phyloP scores from a whole-genome alignment of 2,113 vertebrate genomes.

The Oophaga pumilio region DNA sequence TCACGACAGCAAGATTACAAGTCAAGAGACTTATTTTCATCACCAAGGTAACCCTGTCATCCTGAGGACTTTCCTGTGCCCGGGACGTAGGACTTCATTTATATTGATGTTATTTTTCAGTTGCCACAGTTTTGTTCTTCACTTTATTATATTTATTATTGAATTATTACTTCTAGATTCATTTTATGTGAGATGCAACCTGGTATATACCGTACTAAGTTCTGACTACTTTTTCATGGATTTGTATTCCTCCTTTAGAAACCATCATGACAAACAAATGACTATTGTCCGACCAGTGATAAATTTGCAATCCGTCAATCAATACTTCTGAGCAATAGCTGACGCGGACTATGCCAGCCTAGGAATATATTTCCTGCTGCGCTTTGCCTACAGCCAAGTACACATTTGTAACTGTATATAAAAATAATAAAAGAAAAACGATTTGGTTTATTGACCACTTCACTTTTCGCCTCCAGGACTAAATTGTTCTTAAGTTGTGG shows the following conservation, averaged over 20 bases:
- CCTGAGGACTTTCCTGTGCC: background rate
- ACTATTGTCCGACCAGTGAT: constrained; percentile 20
- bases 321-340: constrained; percentile 28
- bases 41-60: constrained; percentile 6
- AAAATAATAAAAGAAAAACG: constrained; percentile 20
- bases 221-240: background rate
- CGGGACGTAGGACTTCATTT: background rate
- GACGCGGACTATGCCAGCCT: constrained; percentile 12
- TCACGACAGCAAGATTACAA: background rate
- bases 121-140: background rate
- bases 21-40: background rate
- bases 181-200: background rate
- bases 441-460: constrained; percentile 43
- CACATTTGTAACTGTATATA: constrained; percentile 30
- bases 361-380: constrained; percentile 9
- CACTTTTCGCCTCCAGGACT: constrained; percentile 12
- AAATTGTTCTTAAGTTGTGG: background rate
- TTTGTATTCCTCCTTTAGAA: constrained; percentile 27
- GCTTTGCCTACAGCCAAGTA: background rate
- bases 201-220: background rate
- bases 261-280: constrained; percentile 5
- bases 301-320: constrained; percentile 32
- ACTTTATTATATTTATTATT: background rate
- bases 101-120: background rate
- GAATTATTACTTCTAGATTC: background rate